Evolutionary conservation across 2,888 invertebrate genomes (phyloP).

Genomic region (Ormyrus nitidulus): DNA sequence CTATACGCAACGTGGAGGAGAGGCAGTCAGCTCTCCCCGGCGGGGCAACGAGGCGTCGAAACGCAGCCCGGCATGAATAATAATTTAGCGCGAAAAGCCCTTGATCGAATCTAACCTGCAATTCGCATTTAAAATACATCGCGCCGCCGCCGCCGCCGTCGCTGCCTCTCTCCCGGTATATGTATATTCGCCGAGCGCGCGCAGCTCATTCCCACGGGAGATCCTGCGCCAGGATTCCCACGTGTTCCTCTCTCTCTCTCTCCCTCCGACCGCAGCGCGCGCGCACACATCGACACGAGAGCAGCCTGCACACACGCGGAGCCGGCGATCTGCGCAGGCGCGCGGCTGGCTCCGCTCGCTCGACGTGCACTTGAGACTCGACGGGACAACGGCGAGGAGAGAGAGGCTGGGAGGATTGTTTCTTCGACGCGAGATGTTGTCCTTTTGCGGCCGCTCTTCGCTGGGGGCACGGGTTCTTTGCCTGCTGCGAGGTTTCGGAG

Average conservation of each 20-base stretch:
- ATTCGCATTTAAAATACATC: no score
- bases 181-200: slow-evolving; percentile 36
- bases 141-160: neutral
- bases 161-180: slow-evolving; percentile 37
- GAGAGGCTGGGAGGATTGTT: no score
- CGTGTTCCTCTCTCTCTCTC: slow-evolving; percentile 60
- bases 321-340: slow-evolving; percentile 25
- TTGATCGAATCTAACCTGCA: no score
- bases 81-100: no score
- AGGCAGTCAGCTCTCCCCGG: no score
- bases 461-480: neutral
- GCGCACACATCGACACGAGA: neutral
- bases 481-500: neutral
- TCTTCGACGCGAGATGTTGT: no score
- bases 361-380: no score
- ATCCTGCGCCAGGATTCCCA: slow-evolving; percentile 67
- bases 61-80: no score
- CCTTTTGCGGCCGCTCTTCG: neutral
- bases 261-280: slow-evolving; percentile 26
- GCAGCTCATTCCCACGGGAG: slow-evolving; percentile 65
- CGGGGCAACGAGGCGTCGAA: no score
- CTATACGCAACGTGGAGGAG: no score
- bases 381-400: no score
- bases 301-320: neutral
- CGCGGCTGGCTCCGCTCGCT: neutral